Base-by-base conservation (phyloP, 2,797 vertebrate genomes). In the Caiman crocodilus region DNA sequence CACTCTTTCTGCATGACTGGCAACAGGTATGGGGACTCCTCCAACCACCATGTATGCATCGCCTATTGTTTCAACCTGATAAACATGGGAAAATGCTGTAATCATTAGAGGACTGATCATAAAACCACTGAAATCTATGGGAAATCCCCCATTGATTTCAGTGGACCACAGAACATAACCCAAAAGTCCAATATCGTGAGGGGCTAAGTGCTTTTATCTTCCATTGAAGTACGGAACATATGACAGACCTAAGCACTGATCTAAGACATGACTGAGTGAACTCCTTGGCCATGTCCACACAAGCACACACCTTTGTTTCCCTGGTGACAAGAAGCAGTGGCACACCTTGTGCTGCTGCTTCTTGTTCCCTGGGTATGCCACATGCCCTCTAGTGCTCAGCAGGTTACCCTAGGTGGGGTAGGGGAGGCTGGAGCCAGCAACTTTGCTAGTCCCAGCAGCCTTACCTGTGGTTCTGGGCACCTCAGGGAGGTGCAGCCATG, bases 21-120 rank as follows among this genome's bases (percentile, higher is more conserved):
- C 64, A 17, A 92, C 83, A 5, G 98, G 96, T 12, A 98, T 93
- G 1, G 98, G 98, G 2, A 98, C 95, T 0, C 98, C 97, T 6
- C 98, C 98, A n/a, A 97, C 97, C 65, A 98, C 97, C 97, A 98
- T 98, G 60, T 98, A 98, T 6, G 98, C 97, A 85, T 98, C 98
- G 9, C 98, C 98, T 75, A 97, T 98, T 1, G 97, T 98, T 97
- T 99, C 98, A 56, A 98, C 97, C 98, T 98, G 88, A 23, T 5
- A 86, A 32, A 42, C 11, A 83, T 81, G 3, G 8, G 8, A 23
- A 79, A 63, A 93, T 81, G 82, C 30, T 84, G 8, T 55, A 60
- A 23, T 42, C 13, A 26, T 50, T n/a, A 61, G 89, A 42, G 25
- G n/a, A 5, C 7, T 17, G 78, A 9, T 18, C 10, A 77, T 2